These are phyloP conservation scores for Otolemur crassicaudatus DNA, from an alignment of 2,797 vertebrate genomes.

Conservation along the genomic window DNA sequence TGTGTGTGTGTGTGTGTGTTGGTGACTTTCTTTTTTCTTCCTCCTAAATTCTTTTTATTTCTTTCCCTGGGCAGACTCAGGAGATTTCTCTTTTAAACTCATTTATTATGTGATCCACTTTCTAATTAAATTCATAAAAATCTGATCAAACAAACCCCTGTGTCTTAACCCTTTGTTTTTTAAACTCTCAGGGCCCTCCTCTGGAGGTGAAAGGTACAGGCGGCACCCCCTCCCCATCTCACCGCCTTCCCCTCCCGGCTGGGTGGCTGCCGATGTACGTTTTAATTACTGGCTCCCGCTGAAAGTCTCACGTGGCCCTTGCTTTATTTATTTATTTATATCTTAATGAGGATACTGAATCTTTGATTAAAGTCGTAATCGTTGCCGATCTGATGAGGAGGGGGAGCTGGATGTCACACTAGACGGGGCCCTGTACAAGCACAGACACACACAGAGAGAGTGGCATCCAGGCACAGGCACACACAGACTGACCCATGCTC, in stretches of 20 bases:
- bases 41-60: neutral
- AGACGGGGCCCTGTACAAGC: neutral
- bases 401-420: slow-evolving; percentile 38
- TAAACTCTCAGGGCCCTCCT: slow-evolving; percentile 47
- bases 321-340: slow-evolving; percentile 83
- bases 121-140: slow-evolving; percentile 79
- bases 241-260: neutral
- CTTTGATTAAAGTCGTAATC: slow-evolving; percentile 82
- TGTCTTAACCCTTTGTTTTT: slow-evolving; percentile 49
- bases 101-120: slow-evolving; percentile 58
- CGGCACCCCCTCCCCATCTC: fast-evolving
- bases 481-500: neutral
- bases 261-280: slow-evolving; percentile 60
- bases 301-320: slow-evolving; percentile 75
- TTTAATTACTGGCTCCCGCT: slow-evolving; percentile 80
- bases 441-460: neutral
- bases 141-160: slow-evolving; percentile 57
- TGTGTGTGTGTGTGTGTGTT: neutral
- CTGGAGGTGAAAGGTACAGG: neutral
- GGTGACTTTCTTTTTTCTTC: too few relatives aligned
- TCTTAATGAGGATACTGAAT: slow-evolving; percentile 83
- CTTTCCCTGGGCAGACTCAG: slow-evolving; percentile 32
- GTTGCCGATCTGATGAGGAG: slow-evolving; percentile 65
- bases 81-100: slow-evolving; percentile 76
- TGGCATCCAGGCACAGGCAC: fast-evolving